A percentile compares a stretch with the other conserved stretches of the same genome.
Evolutionary conservation across 2,888 invertebrate genomes (phyloP).

Genomic region (Drosophila seclusa): DNA sequence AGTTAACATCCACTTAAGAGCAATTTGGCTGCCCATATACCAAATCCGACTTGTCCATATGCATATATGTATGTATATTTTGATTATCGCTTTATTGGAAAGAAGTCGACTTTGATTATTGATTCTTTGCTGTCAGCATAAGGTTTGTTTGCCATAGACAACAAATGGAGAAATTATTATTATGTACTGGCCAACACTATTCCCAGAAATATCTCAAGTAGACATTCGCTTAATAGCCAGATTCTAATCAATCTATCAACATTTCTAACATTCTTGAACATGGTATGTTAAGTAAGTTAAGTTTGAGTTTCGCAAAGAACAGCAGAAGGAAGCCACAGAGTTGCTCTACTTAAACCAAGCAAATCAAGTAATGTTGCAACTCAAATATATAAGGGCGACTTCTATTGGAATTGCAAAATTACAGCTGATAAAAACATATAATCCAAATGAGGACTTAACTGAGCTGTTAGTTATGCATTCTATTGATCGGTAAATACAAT

Average conservation of each 20-base stretch:
- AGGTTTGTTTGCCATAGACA: background rate
- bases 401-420: no score
- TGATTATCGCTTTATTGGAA: background rate
- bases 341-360: no score
- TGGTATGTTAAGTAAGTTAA: no score
- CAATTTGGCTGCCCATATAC: slow-evolving; percentile 43
- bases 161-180: slow-evolving; percentile 6
- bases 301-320: no score
- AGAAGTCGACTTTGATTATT: background rate
- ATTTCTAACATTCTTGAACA: background rate
- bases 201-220: background rate
- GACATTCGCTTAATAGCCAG: background rate
- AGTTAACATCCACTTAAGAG: slow-evolving; percentile 48
- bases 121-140: slow-evolving; percentile 4
- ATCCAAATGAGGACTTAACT: background rate
- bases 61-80: background rate
- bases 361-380: no score
- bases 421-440: no score
- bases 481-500: no score
- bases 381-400: background rate
- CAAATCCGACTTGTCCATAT: slow-evolving; percentile 7
- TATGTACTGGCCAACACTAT: background rate
- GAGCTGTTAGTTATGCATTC: background rate
- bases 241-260: background rate
- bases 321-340: no score